These are phyloP conservation scores for Dicyrtomina minuta DNA, from an alignment of 2,888 invertebrate species.

Conservation along the genomic window DNA sequence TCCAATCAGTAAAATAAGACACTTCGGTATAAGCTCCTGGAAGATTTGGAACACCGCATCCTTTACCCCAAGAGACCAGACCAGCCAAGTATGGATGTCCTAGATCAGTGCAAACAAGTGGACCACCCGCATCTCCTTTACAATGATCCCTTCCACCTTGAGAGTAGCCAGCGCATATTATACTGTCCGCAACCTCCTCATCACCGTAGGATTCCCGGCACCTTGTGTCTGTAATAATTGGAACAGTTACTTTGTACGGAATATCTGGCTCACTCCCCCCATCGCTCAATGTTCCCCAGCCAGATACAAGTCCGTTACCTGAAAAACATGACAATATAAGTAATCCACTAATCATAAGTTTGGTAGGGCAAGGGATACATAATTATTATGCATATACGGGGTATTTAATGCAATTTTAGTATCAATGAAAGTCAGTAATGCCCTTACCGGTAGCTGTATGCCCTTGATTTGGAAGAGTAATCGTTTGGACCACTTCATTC, in stretches of 20 bases:
- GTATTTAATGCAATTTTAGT: too few species aligned
- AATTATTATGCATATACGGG: too few species aligned
- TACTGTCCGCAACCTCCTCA: slow-evolving; percentile 34
- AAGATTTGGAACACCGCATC: slow-evolving; percentile 29
- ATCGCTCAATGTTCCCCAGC: slow-evolving; percentile 54
- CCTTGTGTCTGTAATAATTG: slow-evolving; percentile 35
- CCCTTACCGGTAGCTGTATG: slow-evolving; percentile 12
- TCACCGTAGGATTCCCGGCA: slow-evolving; percentile 35
- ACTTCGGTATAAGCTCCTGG: slow-evolving; percentile 31
- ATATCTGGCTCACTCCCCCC: slow-evolving; percentile 21
- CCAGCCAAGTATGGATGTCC: slow-evolving; percentile 21
- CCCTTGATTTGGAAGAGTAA: slow-evolving; percentile 5
- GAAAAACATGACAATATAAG: too few species aligned
- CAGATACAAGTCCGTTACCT: slow-evolving; percentile 52
- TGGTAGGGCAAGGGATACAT: too few species aligned
- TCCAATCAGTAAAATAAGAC: too few species aligned
- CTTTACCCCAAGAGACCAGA: slow-evolving; percentile 30
- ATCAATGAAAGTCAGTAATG: too few species aligned
- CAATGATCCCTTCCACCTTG: slow-evolving; percentile 36
- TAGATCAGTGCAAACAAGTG: slow-evolving; percentile 37
- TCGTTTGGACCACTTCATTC: slow-evolving; percentile 48
- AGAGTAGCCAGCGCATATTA: slow-evolving; percentile 42
- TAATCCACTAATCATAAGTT: too few species aligned
- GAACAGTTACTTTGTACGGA: slow-evolving; percentile 36
- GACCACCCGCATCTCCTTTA: slow-evolving; percentile 50